A percentile compares a stretch with the other conserved stretches of the same genome.
These are phyloP conservation scores for Passer montanus DNA, from an alignment of 2,113 vertebrate genomes.

Conservation along the genomic window DNA sequence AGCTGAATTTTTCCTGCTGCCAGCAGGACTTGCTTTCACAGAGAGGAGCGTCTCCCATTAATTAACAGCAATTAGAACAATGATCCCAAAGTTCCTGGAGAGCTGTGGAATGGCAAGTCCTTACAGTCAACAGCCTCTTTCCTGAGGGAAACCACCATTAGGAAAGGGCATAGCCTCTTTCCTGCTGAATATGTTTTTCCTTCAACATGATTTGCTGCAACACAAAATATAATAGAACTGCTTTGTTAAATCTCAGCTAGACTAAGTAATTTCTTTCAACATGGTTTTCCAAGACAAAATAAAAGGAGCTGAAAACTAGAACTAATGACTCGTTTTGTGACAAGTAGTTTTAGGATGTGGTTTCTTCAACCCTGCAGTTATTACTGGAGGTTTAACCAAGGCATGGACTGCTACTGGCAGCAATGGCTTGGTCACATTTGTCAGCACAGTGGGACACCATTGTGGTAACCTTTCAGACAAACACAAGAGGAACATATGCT, in stretches of 20 bases:
- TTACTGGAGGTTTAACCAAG: not conserved
- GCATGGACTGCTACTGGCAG: not conserved
- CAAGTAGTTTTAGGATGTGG: not conserved
- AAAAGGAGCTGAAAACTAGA: not conserved
- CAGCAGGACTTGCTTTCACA: not conserved
- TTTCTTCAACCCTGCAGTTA: not conserved
- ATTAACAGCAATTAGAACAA: not conserved
- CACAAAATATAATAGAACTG: not conserved
- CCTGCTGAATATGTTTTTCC: not conserved
- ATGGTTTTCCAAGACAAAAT: not conserved
- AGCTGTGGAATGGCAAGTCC: not conserved
- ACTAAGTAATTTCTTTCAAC: not conserved
- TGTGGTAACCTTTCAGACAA: not conserved
- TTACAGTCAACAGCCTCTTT: not conserved
- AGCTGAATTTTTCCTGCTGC: not conserved
- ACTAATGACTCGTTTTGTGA: not conserved
- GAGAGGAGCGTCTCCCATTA: not conserved
- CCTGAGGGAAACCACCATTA: not conserved
- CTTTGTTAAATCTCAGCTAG: conserved; percentile 13
- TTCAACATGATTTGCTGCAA: not conserved
- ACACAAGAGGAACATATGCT: not conserved
- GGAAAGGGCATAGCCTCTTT: not conserved
- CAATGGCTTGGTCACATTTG: not conserved
- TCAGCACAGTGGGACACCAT: not conserved
- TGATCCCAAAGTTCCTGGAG: not conserved